Evolutionary conservation across 2,888 invertebrate species (phyloP).

Genomic region (Schrankia costaestrigalis): DNA sequence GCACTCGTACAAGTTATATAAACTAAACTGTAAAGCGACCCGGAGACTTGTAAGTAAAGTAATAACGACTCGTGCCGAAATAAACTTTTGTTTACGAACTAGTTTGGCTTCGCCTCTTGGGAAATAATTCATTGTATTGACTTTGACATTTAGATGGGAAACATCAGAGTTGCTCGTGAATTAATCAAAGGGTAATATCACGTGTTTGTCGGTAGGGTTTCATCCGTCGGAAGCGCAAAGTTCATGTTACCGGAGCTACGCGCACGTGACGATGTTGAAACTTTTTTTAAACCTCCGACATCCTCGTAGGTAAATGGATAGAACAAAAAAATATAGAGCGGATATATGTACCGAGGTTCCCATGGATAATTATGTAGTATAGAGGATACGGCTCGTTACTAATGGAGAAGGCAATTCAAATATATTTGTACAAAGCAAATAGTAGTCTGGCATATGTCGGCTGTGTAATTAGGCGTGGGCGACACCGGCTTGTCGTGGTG

Average conservation of each 20-base stretch:
- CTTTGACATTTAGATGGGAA: constrained; percentile 9
- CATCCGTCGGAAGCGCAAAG: constrained; percentile 65
- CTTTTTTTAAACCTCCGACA: constrained; percentile 53
- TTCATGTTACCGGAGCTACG: constrained; percentile 50
- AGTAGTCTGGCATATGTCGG: constrained; percentile 46
- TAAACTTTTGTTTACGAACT: too few species aligned
- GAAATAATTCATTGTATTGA: constrained; percentile 8
- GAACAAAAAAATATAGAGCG: constrained; percentile 44
- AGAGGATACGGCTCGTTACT: constrained; percentile 7
- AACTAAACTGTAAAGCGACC: constrained; percentile 1
- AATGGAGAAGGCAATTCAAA: constrained; percentile 4
- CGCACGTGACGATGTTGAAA: constrained; percentile 58
- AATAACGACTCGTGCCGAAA: too few species aligned
- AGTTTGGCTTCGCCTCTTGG: too few species aligned
- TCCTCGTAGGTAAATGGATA: constrained; percentile 39
- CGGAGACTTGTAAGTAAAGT: too few species aligned
- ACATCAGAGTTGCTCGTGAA: constrained; percentile 23
- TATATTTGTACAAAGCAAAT: constrained; percentile 2
- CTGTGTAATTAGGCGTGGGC: constrained; percentile 43
- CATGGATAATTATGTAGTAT: constrained; percentile 14
- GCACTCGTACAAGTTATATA: background rate
- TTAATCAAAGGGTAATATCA: constrained; percentile 33
- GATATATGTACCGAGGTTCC: constrained; percentile 32
- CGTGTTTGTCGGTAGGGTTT: constrained; percentile 48
- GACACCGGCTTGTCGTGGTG: constrained; percentile 44